Percentiles rank a stretch among this genome's conserved stretches.
phyloP scores from a whole-genome alignment of 2,113 vertebrate species.

The Callocephalon fimbriatum region DNA sequence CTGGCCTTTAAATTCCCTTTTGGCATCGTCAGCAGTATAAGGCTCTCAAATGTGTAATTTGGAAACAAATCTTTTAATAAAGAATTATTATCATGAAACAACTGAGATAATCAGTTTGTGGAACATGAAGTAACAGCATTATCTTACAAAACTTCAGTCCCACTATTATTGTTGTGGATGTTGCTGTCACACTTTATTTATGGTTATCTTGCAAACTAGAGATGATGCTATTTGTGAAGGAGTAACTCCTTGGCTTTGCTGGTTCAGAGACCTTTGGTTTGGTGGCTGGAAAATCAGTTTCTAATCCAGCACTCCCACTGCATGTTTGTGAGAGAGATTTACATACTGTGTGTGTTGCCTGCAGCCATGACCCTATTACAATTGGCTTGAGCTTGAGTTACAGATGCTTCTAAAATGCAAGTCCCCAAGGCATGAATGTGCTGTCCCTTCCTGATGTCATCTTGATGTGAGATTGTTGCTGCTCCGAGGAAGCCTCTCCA shows the following conservation, averaged over 20 bases:
- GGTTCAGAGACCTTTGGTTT: not conserved
- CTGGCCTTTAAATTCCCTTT: not conserved
- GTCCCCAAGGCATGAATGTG: not conserved
- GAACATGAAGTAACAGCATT: not conserved
- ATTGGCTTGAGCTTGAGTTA: not conserved
- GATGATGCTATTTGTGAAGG: fast-evolving
- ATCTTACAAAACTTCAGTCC: not conserved
- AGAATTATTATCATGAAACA: not conserved
- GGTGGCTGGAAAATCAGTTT: not conserved
- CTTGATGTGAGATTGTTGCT: not conserved
- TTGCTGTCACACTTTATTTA: not conserved
- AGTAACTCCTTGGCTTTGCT: not conserved
- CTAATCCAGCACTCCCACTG: not conserved
- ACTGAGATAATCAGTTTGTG: conserved; percentile 3
- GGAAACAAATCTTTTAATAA: conserved; percentile 28
- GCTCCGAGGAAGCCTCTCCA: not conserved
- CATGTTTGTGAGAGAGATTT: conserved; percentile 31
- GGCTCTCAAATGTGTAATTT: not conserved
- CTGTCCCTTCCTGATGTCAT: not conserved
- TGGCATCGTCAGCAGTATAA: fast-evolving
- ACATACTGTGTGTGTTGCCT: fast-evolving
- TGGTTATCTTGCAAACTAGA: not conserved
- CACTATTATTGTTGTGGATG: not conserved
- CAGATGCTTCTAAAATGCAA: not conserved
- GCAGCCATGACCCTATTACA: not conserved